Evolutionary conservation across 2,797 vertebrate species (phyloP), one percentile per base, ranked within the genome.

Genomic region (Schizopygopsis malacanthus): DNA sequence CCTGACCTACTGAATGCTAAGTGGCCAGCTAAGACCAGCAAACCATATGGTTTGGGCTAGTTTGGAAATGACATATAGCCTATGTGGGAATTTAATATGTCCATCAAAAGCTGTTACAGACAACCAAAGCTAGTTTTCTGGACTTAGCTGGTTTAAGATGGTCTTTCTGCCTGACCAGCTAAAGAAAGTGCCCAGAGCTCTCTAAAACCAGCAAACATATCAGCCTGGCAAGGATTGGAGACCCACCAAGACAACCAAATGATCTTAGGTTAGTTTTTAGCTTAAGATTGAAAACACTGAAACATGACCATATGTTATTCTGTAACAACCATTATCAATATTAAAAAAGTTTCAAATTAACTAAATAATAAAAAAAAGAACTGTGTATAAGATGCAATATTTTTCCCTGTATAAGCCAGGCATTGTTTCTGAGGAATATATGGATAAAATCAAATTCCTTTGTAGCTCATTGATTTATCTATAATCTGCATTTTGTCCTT

Each of bases 11-110:
- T 54, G 47, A 41, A 56, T 56, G 33, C 11, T 59, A 33, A 33
- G 72, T 33, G 47, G 33, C n/a, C 56, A 67, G 25, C 16, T 45
- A 65, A 80, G 25, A 65, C 25, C 61, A 50, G 18, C 45, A 69
- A 81, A 81, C 28, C 59, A 80, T 67, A 18, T 50, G 25, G 39
- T 79, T 61, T 79, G 43, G 37, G 8, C 22, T 59, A 61, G n/a
- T 61, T 61, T 61, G n/a, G n/a, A 61, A 61, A 61, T 61, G 0
- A 25, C n/a, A 61, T 61, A 13, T 61, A 12, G 52, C 18, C 6
- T 54, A 9, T 4, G 11, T 16, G n/a, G 76, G 2, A 25, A 39
- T 41, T 22, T 9, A 7, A 43, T 61, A 76, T 76, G 20, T 11
- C 15, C 7, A 28, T 61, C 54, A 71, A 41, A n/a, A 43, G 18